Evolutionary conservation across 2,113 vertebrate genomes (phyloP), one percentile per base, ranked within the genome.

Genomic region (Nanorana parkeri): DNA sequence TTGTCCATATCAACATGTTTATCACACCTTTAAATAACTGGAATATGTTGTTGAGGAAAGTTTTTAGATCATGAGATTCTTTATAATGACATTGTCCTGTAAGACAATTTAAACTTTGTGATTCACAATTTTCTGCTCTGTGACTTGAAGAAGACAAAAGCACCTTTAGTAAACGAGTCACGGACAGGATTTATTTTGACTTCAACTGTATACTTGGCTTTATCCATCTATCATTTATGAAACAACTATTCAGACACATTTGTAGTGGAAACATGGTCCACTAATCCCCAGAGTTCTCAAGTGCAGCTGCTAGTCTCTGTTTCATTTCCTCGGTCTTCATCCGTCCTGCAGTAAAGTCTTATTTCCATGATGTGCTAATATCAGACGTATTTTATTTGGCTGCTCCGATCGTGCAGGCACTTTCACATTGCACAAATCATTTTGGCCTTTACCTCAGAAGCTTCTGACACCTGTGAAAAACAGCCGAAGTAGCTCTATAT

Each of bases 371-470:
- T 24, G 69, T 65, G 21, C 74, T 52, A 77, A 65, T 52, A 41
- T 65, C 74, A 65, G 74, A 26, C 21, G 16, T 77, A 51, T 77
- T 77, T 77, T 60, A 65, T 64, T 63, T 10, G 29, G 23, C 60
- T 61, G 60, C 0, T 4, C 15, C n/a, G 60, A 51, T 16, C 32
- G 26, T 52, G 60, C 23, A 52, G 60, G 23, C 8, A 5, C 58
- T 52, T 64, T 77, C 36, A 11, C 51, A 23, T n/a, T 52, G 32
- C 36, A 77, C 74, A 77, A 51, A 77, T 77, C 74, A 77, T 64
- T 77, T 64, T 65, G 74, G 74, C 17, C 74, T 65, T 47, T 64
- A 77, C 74, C 29, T 77, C 63, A 77, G 23, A 51, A 77, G 56
- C 32, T 28, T 65, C n/a, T 77, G 32, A 77, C 36, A 19, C 32